Conservation (phyloP, 2,888 invertebrate species). For the Candidula unifasciata region DNA sequence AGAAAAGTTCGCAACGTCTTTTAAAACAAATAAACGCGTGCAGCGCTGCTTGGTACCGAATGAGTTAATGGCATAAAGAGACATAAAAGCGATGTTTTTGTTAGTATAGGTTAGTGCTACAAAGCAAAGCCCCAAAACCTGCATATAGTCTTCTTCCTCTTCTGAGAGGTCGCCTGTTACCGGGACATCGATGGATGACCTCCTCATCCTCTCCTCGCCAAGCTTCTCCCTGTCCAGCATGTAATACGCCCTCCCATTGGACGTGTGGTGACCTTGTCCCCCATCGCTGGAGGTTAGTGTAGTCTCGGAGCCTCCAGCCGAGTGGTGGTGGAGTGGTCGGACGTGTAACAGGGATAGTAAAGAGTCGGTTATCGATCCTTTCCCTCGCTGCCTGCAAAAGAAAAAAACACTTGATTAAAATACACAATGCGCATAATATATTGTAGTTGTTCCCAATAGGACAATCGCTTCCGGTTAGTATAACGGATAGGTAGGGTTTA, state of each 20-base stretch:
- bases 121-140: constrained; percentile 5
- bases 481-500: too few species aligned
- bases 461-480: too few species aligned
- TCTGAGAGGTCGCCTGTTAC: neutral
- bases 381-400: constrained; percentile 16
- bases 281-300: constrained; percentile 10
- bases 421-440: too few species aligned
- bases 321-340: constrained; percentile 31
- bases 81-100: neutral
- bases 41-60: too few species aligned
- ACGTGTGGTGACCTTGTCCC: neutral
- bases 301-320: neutral
- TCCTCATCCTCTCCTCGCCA: neutral
- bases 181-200: constrained; percentile 25
- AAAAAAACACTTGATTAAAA: too few species aligned
- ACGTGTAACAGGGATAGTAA: constrained; percentile 25
- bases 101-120: neutral
- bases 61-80: neutral
- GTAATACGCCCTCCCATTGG: constrained; percentile 24
- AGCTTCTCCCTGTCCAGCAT: neutral
- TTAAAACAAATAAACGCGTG: too few species aligned
- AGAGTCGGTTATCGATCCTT: constrained; percentile 27
- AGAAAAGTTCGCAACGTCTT: too few species aligned
- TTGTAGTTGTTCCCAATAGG: too few species aligned
- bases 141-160: neutral